Evolutionary conservation across 2,888 invertebrate genomes (phyloP).

Genomic region (Hartigia nigra): DNA sequence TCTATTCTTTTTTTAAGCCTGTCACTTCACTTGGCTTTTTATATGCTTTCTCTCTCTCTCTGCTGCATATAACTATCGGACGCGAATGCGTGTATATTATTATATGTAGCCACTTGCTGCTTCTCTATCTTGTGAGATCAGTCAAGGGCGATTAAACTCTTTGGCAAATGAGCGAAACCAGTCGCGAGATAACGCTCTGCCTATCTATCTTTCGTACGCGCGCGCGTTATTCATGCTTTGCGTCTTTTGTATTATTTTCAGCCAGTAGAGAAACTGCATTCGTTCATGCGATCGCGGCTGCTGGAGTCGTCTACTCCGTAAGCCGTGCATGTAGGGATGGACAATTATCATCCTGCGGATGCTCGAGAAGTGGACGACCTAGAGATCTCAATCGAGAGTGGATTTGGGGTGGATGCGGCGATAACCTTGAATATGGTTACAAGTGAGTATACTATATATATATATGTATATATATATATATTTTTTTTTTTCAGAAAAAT

Average conservation of each 20-base stretch:
- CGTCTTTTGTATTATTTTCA: constrained; percentile 49
- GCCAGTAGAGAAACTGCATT: constrained; percentile 91
- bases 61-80: not conserved
- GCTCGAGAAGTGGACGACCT: constrained; percentile 85
- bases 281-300: constrained; percentile 89
- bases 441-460: constrained; percentile 72
- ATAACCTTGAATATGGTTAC: constrained; percentile 96
- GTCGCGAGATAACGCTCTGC: not conserved
- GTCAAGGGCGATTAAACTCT: not conserved
- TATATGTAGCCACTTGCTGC: not conserved
- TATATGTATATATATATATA: too few relatives aligned
- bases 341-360: constrained; percentile 88
- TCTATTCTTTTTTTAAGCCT: not conserved
- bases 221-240: not conserved
- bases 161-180: not conserved
- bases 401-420: constrained; percentile 99
- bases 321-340: constrained; percentile 93
- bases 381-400: constrained; percentile 88
- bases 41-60: not conserved
- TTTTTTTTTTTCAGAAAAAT: not conserved
- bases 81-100: not conserved
- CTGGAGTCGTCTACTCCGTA: constrained; percentile 88
- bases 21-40: not conserved
- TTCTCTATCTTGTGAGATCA: not conserved
- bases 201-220: not conserved